Conservation (phyloP, 1,140 invertebrate genomes). For the Heliconius hermathena region DNA sequence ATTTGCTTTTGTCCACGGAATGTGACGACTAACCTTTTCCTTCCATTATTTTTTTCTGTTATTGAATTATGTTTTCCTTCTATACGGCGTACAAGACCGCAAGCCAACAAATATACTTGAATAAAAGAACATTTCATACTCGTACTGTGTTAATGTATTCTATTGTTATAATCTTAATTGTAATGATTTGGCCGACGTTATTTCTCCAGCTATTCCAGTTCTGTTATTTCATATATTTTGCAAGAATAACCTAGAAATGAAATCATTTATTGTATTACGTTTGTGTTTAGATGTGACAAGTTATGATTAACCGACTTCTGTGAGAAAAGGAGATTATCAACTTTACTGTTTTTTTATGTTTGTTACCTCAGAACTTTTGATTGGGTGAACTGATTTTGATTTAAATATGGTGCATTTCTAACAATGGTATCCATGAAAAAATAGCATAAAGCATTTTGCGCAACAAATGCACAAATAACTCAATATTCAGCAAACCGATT, state of each 20-base stretch:
- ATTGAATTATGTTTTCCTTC: constrained; percentile 33
- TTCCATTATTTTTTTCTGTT: constrained; percentile 50
- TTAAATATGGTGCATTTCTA: no score
- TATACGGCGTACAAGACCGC: not conserved
- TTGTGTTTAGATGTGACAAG: not conserved
- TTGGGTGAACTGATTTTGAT: no score
- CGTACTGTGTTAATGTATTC: not conserved
- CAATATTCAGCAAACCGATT: no score
- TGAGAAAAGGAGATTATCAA: no score
- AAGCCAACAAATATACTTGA: not conserved
- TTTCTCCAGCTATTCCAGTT: not conserved
- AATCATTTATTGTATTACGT: not conserved
- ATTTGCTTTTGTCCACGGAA: constrained; percentile 58
- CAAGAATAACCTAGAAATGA: not conserved
- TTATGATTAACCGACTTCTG: not conserved
- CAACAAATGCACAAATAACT: no score
- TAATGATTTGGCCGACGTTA: not conserved
- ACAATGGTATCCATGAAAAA: no score
- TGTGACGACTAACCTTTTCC: constrained; percentile 52
- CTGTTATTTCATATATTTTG: not conserved
- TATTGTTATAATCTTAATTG: constrained; percentile 1
- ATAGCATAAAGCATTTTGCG: no score
- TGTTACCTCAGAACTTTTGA: no score
- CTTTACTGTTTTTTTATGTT: no score
- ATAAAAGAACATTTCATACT: not conserved